Percentiles rank a stretch among this genome's conserved stretches.
Evolutionary conservation across 2,888 invertebrate genomes (phyloP).

Genomic region (Harpagoxenus sublaevis): DNA sequence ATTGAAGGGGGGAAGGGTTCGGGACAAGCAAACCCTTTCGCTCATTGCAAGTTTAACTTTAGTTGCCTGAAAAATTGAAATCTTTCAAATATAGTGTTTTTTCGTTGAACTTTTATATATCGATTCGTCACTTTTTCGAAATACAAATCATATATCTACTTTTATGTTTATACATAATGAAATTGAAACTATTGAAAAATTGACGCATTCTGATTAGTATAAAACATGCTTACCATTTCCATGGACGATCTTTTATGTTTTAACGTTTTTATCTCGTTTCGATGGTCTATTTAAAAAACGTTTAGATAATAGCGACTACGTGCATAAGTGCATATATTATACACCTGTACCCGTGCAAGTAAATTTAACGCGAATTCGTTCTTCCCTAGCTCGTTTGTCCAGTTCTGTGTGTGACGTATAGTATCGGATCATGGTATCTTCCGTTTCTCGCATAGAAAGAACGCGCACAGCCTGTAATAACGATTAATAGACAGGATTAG

Average conservation of each 20-base stretch:
- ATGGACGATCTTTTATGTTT: not conserved
- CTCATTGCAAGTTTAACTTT: conserved; percentile 8
- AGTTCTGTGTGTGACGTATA: not conserved
- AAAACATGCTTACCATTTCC: not conserved
- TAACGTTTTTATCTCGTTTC: conserved; percentile 4
- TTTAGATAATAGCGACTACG: conserved; percentile 29
- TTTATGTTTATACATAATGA: not conserved
- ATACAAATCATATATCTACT: not conserved
- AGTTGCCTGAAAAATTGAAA: not conserved
- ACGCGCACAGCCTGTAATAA: conserved; percentile 22
- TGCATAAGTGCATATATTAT: conserved; percentile 14
- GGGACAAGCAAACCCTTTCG: conserved; percentile 24
- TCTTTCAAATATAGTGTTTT: not conserved
- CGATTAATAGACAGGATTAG: conserved; percentile 30
- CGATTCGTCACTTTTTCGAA: not conserved
- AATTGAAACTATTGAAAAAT: not conserved
- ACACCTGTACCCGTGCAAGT: conserved; percentile 2
- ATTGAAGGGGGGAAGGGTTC: conserved; percentile 24
- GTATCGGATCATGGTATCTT: conserved; percentile 31
- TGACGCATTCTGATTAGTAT: not conserved
- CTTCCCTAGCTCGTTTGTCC: conserved; percentile 20
- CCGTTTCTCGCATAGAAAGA: conserved; percentile 28
- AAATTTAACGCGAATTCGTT: conserved; percentile 33
- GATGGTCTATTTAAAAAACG: conserved; percentile 14
- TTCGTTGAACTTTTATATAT: not conserved